Conservation (phyloP, 2,797 vertebrate species). For the Diplodus sargus region DNA sequence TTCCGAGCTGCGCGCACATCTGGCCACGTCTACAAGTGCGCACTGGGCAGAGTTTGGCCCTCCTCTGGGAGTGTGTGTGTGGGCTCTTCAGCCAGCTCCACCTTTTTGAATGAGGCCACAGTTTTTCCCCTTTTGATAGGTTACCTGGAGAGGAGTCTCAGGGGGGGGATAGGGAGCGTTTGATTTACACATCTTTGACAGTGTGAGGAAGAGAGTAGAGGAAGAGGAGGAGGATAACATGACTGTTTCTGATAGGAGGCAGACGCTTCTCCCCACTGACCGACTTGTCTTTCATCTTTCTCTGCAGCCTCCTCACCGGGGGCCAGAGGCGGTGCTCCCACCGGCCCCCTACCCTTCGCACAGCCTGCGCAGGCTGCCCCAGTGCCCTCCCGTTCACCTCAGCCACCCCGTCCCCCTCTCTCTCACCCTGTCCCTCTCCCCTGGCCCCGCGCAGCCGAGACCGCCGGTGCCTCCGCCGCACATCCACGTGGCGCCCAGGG, state of each 20-base stretch:
- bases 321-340: constrained; percentile 67
- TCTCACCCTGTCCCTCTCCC: constrained; percentile 73
- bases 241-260: constrained; percentile 68
- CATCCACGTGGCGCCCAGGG: constrained; percentile 71
- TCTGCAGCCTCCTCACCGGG: constrained; percentile 77
- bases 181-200: constrained; percentile 69
- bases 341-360: constrained; percentile 76
- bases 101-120: constrained; percentile 35
- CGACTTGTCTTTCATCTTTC: constrained; percentile 62
- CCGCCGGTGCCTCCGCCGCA: constrained; percentile 82
- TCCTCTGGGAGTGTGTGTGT: constrained; percentile 56
- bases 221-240: constrained; percentile 54
- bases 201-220: constrained; percentile 31
- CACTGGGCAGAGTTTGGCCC: constrained; percentile 47
- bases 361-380: constrained; percentile 80
- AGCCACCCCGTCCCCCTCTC: constrained; percentile 80
- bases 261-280: constrained; percentile 36
- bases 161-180: constrained; percentile 36
- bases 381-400: constrained; percentile 86
- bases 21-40: constrained; percentile 48
- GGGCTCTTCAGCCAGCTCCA: constrained; percentile 48
- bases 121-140: constrained; percentile 37
- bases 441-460: constrained; percentile 67
- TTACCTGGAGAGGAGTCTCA: constrained; percentile 41
- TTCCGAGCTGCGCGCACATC: constrained; percentile 45